Evolutionary conservation across 2,888 invertebrate genomes (phyloP).

Genomic region (Seira ritae): DNA sequence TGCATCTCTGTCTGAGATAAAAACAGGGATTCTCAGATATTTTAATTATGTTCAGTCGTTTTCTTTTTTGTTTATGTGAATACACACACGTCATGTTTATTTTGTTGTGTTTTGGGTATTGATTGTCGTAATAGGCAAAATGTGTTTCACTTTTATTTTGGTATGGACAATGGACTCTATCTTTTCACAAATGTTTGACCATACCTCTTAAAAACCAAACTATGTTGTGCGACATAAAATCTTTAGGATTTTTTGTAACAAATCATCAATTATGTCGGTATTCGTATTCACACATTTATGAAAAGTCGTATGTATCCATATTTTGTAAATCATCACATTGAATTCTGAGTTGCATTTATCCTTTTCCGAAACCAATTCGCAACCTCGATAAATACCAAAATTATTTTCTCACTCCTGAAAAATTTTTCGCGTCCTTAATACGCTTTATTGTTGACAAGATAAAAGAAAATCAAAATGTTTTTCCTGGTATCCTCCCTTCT

Average conservation of each 20-base stretch:
- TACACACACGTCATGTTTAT: constrained; percentile 27
- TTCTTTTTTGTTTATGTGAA: constrained; percentile 43
- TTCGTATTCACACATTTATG: not conserved
- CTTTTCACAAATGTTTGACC: constrained; percentile 49
- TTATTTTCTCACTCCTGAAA: constrained; percentile 42
- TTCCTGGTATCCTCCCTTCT: constrained; percentile 16
- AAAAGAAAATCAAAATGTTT: constrained; percentile 38
- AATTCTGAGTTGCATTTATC: not conserved
- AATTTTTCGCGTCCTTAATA: constrained; percentile 50
- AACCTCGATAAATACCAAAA: constrained; percentile 29
- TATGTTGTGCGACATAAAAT: not conserved
- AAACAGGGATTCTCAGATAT: constrained; percentile 55
- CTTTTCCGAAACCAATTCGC: not conserved
- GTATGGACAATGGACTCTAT: constrained; percentile 39
- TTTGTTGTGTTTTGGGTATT: constrained; percentile 25
- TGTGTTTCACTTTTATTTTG: constrained; percentile 36
- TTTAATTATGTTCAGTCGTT: constrained; percentile 49
- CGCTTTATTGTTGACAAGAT: constrained; percentile 44
- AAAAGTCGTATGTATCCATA: not conserved
- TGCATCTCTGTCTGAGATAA: constrained; percentile 50
- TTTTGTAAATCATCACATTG: not conserved
- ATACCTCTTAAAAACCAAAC: constrained; percentile 18
- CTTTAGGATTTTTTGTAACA: not conserved
- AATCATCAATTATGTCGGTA: not conserved
- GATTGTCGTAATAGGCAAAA: not conserved